Percentiles rank a stretch among this genome's conserved stretches.
These are phyloP conservation scores for Ametastegia equiseti DNA, from an alignment of 2,888 invertebrate genomes.

Conservation along the genomic window DNA sequence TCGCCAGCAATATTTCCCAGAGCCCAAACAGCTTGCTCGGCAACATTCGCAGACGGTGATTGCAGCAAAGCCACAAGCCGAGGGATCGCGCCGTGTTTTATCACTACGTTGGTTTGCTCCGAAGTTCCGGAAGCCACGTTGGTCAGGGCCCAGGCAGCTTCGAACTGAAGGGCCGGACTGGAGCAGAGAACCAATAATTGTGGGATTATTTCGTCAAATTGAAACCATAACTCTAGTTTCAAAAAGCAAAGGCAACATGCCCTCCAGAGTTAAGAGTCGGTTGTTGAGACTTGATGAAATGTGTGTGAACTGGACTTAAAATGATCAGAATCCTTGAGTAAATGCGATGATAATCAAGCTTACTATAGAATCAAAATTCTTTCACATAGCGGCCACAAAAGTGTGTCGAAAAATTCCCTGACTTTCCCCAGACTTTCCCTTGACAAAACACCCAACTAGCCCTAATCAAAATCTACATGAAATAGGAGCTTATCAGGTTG, in stretches of 20 bases:
- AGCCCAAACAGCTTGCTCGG: conserved; percentile 98
- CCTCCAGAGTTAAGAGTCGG: no score
- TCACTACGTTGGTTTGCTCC: conserved; percentile 92
- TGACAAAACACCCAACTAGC: no score
- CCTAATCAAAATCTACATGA: no score
- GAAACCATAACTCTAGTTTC: background rate
- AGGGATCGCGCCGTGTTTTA: conserved; percentile 91
- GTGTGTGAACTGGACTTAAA: no score
- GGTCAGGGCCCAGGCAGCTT: conserved; percentile 98
- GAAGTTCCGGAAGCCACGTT: conserved; percentile 97
- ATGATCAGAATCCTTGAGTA: no score
- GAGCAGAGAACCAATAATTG: conserved; percentile 66
- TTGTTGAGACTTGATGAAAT: no score
- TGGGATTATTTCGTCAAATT: conserved; percentile 20
- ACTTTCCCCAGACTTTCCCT: no score
- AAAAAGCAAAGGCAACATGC: no score
- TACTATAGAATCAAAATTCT: background rate
- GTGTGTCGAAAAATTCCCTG: no score
- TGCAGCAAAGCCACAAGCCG: conserved; percentile 86
- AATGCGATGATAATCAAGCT: background rate
- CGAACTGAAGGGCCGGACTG: conserved; percentile 91
- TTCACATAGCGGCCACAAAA: no score
- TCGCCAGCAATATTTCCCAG: conserved; percentile 98
- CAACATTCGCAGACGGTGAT: conserved; percentile 83
- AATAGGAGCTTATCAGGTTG: no score